Evolutionary conservation across 2,113 vertebrate genomes (phyloP).

Genomic region (Oreochromis niloticus): DNA sequence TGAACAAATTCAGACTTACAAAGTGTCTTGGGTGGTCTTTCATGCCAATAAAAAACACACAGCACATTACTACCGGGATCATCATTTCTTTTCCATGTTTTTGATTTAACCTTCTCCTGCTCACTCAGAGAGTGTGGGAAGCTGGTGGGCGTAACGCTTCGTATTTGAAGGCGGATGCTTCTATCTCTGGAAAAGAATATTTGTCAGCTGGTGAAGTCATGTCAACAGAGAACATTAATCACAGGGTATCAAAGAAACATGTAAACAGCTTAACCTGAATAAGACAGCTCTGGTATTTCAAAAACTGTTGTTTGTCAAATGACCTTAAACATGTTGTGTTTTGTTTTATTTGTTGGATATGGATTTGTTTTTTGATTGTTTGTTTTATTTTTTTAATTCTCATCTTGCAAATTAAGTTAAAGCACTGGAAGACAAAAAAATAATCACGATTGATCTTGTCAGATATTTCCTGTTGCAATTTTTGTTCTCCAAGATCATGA

Average conservation of each 20-base stretch:
- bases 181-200: slow-evolving; percentile 19
- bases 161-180: slow-evolving; percentile 2
- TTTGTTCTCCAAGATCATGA: not conserved
- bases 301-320: not conserved
- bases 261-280: slow-evolving; percentile 32
- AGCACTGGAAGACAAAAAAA: not conserved
- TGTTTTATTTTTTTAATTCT: not conserved
- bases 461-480: not conserved
- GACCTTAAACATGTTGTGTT: not conserved
- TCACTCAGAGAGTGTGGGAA: slow-evolving; percentile 29
- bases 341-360: not conserved
- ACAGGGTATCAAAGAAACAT: slow-evolving; percentile 11
- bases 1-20: not conserved
- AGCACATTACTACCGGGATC: slow-evolving; percentile 10
- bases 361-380: not conserved
- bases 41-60: not conserved
- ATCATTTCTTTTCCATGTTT: slow-evolving; percentile 8
- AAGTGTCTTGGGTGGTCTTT: not conserved
- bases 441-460: not conserved
- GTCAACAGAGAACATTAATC: slow-evolving; percentile 32
- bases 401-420: not conserved
- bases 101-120: slow-evolving; percentile 16
- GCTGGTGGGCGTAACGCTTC: slow-evolving; percentile 31
- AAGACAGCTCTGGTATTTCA: not conserved
- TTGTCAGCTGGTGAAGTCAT: slow-evolving; percentile 41